Conservation (phyloP, 2,888 invertebrate genomes). For the Stegana nigrithorax region DNA sequence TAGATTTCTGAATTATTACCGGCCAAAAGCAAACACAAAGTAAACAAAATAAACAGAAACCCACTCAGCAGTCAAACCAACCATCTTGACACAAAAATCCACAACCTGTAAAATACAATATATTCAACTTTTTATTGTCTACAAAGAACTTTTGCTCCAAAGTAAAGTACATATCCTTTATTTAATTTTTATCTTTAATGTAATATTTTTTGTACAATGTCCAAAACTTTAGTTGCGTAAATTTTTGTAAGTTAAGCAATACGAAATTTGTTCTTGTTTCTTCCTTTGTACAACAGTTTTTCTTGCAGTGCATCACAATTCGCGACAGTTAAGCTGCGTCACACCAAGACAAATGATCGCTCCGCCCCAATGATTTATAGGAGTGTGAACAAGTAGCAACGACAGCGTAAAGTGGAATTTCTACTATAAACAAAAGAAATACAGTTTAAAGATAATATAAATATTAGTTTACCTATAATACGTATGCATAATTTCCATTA, state of each 20-base stretch:
- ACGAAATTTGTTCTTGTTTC: not conserved
- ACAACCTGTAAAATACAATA: not conserved
- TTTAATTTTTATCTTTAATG: not conserved
- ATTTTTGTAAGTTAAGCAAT: conserved; percentile 10
- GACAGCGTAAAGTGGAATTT: conserved; percentile 55
- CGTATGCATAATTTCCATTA: too few species aligned
- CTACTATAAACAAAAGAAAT: conserved; percentile 39
- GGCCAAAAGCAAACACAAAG: conserved; percentile 14
- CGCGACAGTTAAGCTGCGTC: conserved; percentile 88
- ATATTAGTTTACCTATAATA: not conserved
- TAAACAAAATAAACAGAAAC: conserved; percentile 16
- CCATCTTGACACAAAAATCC: not conserved
- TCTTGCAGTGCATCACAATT: conserved; percentile 83
- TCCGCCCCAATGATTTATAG: conserved; percentile 79
- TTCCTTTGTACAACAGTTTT: not conserved
- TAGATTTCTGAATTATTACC: conserved; percentile 53
- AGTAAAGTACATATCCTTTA: not conserved
- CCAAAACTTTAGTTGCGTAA: not conserved
- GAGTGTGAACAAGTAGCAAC: conserved; percentile 61
- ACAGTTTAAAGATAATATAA: conserved; percentile 19
- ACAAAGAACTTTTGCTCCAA: too few species aligned
- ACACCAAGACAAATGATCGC: conserved; percentile 87
- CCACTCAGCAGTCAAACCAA: not conserved
- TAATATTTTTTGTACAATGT: not conserved
- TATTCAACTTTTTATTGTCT: not conserved